Base-by-base conservation (phyloP, 1,140 invertebrate species). In the Notospermus geniculatus region DNA sequence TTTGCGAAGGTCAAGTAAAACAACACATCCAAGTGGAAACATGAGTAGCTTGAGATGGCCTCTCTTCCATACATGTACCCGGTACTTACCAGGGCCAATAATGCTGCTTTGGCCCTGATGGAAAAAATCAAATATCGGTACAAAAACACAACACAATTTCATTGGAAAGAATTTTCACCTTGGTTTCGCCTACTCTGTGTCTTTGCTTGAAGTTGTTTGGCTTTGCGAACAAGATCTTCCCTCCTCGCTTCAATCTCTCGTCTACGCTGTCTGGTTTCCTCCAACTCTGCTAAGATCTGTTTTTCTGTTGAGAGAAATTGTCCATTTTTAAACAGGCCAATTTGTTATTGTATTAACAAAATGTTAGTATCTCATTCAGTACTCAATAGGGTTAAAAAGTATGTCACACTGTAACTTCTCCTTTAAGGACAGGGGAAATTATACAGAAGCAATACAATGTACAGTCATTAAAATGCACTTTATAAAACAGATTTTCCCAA, bases 221-320 rank as follows among this genome's bases (percentile, higher is more conserved):
- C 79, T 64, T 72, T 72, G 65, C 69, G 78, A 2, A 80, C 77
- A 27, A 79, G 64, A 53, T 80, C 79, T 54, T 80, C 79, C 36
- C 79, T 54, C 41, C 75, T 67, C 64, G 66, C 71, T 62, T 80
- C 77, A 7, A 69, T 67, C 11, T 63, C 63, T 30, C 66, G 69
- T 17, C 77, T 62, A 7, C 64, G 65, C 54, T 73, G 66, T 46
- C 68, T 62, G 0, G 72, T 73, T 13, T 66, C 63, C 58, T 79
- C 74, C 19, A 80, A 63, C 41, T 79, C 76, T 50, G 64, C 57
- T 53, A 72, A 32, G 50, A 80, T 59, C 32, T 66, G 62, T 41
- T 75, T 70, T 50, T 70, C 78, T 80, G 66, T 11, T 17, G 23
- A 28, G 2, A n/a, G 2, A 36, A 62, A 4, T n/a, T 9, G 9